Base-by-base conservation (phyloP, 2,113 vertebrate genomes). In the Callospermophilus lateralis region DNA sequence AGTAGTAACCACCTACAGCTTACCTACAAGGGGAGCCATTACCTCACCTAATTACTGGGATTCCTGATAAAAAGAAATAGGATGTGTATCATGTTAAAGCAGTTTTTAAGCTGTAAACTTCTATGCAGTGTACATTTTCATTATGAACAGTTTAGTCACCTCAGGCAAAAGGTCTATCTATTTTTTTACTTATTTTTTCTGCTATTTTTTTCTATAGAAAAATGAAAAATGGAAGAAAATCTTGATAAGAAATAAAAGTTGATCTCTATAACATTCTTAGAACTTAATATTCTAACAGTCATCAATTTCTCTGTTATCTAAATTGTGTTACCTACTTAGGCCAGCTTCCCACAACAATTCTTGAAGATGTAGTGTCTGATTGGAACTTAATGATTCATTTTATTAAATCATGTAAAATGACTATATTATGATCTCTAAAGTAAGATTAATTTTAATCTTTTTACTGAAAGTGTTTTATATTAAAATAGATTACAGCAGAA, bases 371-470 rank as follows among this genome's bases (percentile, higher is more conserved):
- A 72, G 30, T 85, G 10, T 13, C 20, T 94, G 53, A 79, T 42
- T 78, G 26, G 79, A 81, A 10, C 3, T 63, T n/a, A 95, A 55
- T 90, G 63, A 72, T 73, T 93, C 55, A 32, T 87, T 89, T 89
- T 73, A 94, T 90, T 94, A 88, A 91, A 95, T 78, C 37, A 2
- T 91, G 3, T 83, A 89, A 96, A 93, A 90, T 72, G 61, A 20
- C 6, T 77, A 91, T 39, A 85, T 74, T 95, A 72, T 72, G 4
- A 89, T 84, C 19, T 63, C 3, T 76, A 73, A 58, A 76, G 37
- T 51, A 79, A 79, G 22, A 84, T 67, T 96, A 87, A 94, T 95
- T 48, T 88, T 93, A 97, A 90, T 80, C 17, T 97, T 68, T 68
- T 17, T 78, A n/a, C 6, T 67, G 55, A 97, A 86, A 84, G 53